These are phyloP conservation scores for Myanophis thanlyinensis DNA, from an alignment of 2,113 vertebrate species.

Conservation along the genomic window DNA sequence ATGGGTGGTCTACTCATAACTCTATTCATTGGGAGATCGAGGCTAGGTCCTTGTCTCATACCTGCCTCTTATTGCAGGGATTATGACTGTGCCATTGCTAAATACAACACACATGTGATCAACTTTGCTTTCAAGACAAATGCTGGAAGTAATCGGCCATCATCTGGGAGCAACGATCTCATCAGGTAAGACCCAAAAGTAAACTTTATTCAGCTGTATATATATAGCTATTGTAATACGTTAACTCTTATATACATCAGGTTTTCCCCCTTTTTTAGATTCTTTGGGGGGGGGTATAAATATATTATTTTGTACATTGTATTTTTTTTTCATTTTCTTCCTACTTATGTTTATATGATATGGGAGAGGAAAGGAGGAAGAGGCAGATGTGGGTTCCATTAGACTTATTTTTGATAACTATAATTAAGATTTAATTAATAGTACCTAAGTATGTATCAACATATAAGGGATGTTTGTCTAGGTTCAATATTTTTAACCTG, in stretches of 20 bases:
- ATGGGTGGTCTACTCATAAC: not conserved
- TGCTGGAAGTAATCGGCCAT: not conserved
- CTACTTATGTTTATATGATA: not conserved
- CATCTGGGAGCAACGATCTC: not conserved
- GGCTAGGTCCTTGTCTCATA: not conserved
- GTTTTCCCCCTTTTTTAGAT: not conserved
- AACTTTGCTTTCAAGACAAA: constrained; percentile 72
- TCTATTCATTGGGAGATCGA: not conserved
- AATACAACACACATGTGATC: constrained; percentile 77
- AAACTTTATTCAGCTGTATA: not conserved
- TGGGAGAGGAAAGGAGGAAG: not conserved
- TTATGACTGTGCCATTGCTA: constrained; percentile 60
- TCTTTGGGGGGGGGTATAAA: not conserved
- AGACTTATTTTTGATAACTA: not conserved
- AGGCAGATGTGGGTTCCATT: not conserved
- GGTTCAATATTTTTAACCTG: not conserved
- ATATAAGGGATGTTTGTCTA: not conserved
- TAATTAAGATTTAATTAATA: not conserved
- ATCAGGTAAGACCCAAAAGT: constrained; percentile 43
- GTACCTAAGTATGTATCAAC: not conserved
- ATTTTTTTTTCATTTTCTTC: not conserved
- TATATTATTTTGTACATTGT: not conserved
- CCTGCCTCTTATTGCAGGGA: constrained; percentile 64
- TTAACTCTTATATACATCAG: not conserved
- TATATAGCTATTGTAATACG: not conserved